Base-by-base conservation (phyloP, 2,113 vertebrate genomes). In the Epinephelus fuscoguttatus region DNA sequence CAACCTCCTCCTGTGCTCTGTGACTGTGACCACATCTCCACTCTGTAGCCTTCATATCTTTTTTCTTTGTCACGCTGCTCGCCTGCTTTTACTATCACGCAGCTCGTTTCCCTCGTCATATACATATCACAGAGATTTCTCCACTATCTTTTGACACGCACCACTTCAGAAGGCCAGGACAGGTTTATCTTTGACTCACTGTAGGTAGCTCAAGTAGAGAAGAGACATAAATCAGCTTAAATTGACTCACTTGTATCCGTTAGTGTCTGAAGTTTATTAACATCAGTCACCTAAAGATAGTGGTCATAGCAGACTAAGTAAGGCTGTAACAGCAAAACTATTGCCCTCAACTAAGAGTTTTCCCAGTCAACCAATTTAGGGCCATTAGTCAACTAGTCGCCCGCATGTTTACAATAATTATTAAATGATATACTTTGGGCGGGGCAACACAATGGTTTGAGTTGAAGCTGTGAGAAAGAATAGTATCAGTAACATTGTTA, bases 101-200 rank as follows among this genome's bases (percentile, higher is more conserved):
- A 17, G 59, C 59, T 71, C 18, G 27, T 27, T 27, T 27, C 56
- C 7, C 25, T 60, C 2, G n/a, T 14, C 61, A 73, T 55, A 60
- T 53, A 33, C 23, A 75, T 68, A 75, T 69, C 33, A 56, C 37
- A 69, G n/a, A 63, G 12, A 60, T 40, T 30, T 60, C 33, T 27
- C 19, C 33, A 23, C 7, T 27, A 4, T 69, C 18, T 57, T 61
- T 40, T 50, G 33, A 45, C 47, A 21, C 47, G 1, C 1, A 37
- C n/a, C 1, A n/a, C 23, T 72, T 30, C 15, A 25, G 59, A 55
- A 10, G 33, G 21, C 4, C 1, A 18, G 60, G 2, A 21, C n/a
- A 10, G 23, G 37, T 59, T 42, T 5, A 57, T 71, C 33, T 56
- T 37, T 25, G 18, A 37, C 6, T 19, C 6, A 14, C 11, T n/a